Conservation (phyloP, 2,113 vertebrate species). For the Falco punctatus region DNA sequence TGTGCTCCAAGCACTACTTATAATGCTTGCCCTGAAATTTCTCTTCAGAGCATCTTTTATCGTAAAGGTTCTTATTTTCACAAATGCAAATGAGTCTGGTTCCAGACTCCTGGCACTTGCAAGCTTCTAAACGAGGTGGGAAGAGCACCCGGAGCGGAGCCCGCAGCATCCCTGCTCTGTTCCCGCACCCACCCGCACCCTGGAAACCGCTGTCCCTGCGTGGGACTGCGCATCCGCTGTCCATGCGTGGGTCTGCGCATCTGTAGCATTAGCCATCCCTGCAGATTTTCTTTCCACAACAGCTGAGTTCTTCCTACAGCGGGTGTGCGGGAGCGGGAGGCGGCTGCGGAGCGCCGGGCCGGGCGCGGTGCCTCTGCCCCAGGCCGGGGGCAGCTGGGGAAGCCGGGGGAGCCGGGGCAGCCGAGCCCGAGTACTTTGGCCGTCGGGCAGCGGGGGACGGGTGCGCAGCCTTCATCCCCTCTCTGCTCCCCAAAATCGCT, state of each 20-base stretch:
- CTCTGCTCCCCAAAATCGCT: background rate
- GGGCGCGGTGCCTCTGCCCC: background rate
- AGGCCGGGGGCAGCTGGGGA: background rate
- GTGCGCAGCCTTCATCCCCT: background rate
- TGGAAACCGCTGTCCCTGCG: fast-evolving
- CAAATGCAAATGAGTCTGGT: background rate
- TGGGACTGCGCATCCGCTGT: no score
- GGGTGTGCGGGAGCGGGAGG: background rate
- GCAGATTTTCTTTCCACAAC: background rate
- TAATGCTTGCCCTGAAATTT: background rate
- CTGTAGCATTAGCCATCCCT: fast-evolving
- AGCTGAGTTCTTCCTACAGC: fast-evolving
- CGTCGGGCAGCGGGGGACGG: no score
- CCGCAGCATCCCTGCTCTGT: background rate
- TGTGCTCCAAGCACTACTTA: background rate
- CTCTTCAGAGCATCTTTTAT: background rate
- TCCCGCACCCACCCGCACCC: background rate
- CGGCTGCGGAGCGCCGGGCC: background rate
- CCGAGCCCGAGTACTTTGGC: background rate
- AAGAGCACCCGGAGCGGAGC: background rate
- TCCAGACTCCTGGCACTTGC: background rate
- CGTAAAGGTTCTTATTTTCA: background rate
- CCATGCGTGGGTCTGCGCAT: background rate
- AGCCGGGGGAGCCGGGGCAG: background rate
- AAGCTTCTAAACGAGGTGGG: fast-evolving